phyloP scores from a whole-genome alignment of 2,888 invertebrate genomes.

The Lepidonotus clava region DNA sequence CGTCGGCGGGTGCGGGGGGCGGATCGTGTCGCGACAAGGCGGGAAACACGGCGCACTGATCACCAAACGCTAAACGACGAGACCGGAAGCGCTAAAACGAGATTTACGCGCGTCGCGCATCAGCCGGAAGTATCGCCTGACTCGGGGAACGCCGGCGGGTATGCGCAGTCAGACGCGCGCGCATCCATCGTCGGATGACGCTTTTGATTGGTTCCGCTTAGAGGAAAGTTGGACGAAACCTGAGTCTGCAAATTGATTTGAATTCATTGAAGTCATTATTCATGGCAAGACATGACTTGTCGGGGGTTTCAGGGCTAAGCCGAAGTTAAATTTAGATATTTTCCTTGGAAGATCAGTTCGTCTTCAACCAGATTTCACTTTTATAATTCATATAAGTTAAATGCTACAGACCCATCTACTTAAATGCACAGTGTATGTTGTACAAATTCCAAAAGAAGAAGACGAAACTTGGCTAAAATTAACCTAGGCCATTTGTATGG shows the following conservation, averaged over 20 bases:
- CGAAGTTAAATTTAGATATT: no score
- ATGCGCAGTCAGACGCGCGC: neutral
- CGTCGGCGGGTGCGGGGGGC: neutral
- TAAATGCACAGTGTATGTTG: no score
- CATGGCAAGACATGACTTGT: no score
- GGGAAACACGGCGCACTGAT: neutral
- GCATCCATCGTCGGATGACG: neutral
- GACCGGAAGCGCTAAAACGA: neutral
- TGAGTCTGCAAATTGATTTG: neutral
- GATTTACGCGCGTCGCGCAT: constrained; percentile 1
- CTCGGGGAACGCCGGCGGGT: neutral
- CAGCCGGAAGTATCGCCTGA: neutral
- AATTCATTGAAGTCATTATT: neutral
- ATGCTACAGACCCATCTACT: no score
- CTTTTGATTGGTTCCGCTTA: neutral
- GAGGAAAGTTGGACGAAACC: neutral
- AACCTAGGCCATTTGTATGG: no score
- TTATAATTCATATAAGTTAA: no score
- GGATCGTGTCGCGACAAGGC: neutral
- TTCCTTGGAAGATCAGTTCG: no score
- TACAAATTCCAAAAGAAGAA: no score
- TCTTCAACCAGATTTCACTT: no score
- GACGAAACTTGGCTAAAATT: no score
- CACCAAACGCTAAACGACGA: neutral
- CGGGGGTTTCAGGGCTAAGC: no score